Base-by-base conservation (phyloP, 2,888 invertebrate species). In the Dascillus cervinus region DNA sequence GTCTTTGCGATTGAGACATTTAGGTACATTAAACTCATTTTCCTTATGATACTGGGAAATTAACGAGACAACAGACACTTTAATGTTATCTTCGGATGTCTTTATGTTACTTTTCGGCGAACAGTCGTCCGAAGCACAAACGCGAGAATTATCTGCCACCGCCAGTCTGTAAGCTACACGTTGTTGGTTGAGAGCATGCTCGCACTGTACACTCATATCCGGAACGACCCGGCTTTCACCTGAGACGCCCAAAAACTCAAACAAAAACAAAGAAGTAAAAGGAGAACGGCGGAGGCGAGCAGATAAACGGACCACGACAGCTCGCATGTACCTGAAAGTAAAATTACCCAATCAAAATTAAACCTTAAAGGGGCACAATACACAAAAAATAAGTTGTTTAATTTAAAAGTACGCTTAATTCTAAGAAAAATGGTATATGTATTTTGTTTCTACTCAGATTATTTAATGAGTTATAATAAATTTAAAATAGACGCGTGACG, bases 271-370 rank as follows among this genome's bases (percentile, higher is more conserved):
- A 72, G 53, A 47, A 72, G 52, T 40, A 72, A 62, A 17, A 72
- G 59, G 12, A 65, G 62, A 38, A 71, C 69, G 17, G 71, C 69
- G 35, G 64, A 63, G 13, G 66, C 64, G 44, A 74, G 61, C 44
- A 73, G 61, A 58, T 72, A 70, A 38, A 68, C 64, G 32, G 73
- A 73, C 72, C 72, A 73, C 36, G 73, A 73, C 34, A 73, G 56
- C 44, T 72, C 66, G 48, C 74, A 74, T 31, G 67, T 67, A 38
- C 73, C 73, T 73, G 67, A 32, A 55, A 55, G 13, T 36, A 27
- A 31, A 4, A 32, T n/a, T 10, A 26, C 24, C 10, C 10, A 22
- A 11, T 11, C 6, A n/a, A n/a, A n/a, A n/a, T n/a, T n/a, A n/a
- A n/a, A n/a, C n/a, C n/a, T n/a, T n/a, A n/a, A n/a, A n/a, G n/a